These are phyloP conservation scores for Camelus dromedarius DNA, from an alignment of 2,113 vertebrate species.

Conservation along the genomic window DNA sequence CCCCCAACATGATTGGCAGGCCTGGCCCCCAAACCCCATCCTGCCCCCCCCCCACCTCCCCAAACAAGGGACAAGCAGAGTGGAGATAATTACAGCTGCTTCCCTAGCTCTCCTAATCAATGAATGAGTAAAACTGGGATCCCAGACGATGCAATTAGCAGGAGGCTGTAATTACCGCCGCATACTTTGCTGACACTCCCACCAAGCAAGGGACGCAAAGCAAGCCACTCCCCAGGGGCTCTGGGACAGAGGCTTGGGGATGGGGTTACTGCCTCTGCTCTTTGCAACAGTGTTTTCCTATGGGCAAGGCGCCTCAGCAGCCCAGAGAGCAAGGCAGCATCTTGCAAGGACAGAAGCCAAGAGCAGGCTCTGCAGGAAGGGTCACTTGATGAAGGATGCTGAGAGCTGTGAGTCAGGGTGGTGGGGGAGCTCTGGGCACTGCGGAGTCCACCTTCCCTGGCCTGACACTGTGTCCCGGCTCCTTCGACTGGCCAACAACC, in stretches of 20 bases:
- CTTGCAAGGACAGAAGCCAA: neutral
- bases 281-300: neutral
- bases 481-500: neutral
- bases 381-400: too few relatives aligned
- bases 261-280: neutral
- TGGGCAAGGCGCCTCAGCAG: neutral
- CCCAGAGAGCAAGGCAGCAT: too few relatives aligned
- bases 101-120: constrained; percentile 71
- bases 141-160: constrained; percentile 76
- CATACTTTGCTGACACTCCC: constrained; percentile 18
- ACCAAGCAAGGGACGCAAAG: neutral
- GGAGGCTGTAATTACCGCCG: constrained; percentile 71
- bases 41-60: constrained; percentile 39
- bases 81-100: constrained; percentile 58
- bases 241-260: neutral
- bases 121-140: constrained; percentile 65
- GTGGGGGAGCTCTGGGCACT: too few relatives aligned
- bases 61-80: constrained; percentile 35
- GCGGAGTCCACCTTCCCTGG: neutral
- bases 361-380: neutral
- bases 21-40: neutral
- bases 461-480: neutral
- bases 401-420: neutral
- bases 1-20: neutral
- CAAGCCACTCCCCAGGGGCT: neutral